These are phyloP conservation scores for Polymixis lichenea DNA, from an alignment of 2,888 invertebrate genomes.

Conservation along the genomic window DNA sequence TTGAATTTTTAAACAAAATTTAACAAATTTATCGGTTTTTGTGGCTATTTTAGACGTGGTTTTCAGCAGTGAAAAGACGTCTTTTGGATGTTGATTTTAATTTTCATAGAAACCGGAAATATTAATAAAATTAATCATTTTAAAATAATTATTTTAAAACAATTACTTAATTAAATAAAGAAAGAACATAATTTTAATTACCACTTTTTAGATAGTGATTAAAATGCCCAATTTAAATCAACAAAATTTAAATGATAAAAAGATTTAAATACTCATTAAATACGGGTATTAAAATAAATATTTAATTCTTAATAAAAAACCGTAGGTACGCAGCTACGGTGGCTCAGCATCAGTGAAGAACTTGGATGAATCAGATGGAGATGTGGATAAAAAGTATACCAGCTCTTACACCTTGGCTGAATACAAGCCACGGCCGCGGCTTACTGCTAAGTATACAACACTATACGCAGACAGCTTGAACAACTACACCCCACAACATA, in stretches of 20 bases:
- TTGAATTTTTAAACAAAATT: neutral
- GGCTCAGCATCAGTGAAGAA: slow-evolving; percentile 87
- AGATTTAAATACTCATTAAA: neutral
- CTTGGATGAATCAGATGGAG: slow-evolving; percentile 87
- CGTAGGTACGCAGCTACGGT: slow-evolving; percentile 85
- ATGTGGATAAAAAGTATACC: slow-evolving; percentile 85
- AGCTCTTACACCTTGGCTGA: slow-evolving; percentile 78
- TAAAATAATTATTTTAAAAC: neutral
- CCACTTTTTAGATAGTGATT: neutral
- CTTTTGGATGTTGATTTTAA: neutral
- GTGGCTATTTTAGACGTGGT: neutral
- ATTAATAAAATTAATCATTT: too few relatives aligned
- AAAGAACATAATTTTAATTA: neutral
- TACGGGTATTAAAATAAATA: neutral
- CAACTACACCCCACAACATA: slow-evolving; percentile 77
- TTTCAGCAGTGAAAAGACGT: neutral
- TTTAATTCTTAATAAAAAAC: neutral
- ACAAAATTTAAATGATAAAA: neutral
- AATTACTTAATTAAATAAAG: neutral
- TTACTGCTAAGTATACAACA: slow-evolving; percentile 85
- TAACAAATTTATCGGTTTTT: neutral
- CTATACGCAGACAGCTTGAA: slow-evolving; percentile 86
- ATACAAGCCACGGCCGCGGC: slow-evolving; percentile 82
- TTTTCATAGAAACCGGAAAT: neutral
- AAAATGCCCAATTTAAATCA: neutral